A percentile compares a stretch with the other conserved stretches of the same genome.
phyloP scores from a whole-genome alignment of 2,888 invertebrate species.

The Lagria hirta region DNA sequence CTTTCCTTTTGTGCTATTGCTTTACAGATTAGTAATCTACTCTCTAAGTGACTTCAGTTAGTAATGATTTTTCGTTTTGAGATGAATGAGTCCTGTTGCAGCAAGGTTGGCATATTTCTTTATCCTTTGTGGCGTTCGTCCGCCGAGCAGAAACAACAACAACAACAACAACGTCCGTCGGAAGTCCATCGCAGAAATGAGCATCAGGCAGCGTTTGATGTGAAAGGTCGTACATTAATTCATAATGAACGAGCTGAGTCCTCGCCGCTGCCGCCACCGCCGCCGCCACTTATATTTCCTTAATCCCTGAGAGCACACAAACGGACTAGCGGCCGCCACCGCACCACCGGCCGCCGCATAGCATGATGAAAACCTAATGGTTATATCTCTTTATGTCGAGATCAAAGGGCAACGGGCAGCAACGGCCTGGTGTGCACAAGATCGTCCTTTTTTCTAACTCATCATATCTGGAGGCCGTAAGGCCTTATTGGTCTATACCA shows the following conservation, averaged over 20 bases:
- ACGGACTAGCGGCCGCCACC: constrained; percentile 46
- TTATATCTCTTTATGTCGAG: constrained; percentile 55
- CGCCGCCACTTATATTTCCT: constrained; percentile 56
- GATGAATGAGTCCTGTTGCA: too few relatives aligned
- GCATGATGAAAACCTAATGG: constrained; percentile 56
- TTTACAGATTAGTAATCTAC: too few relatives aligned
- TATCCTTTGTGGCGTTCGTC: constrained; percentile 13
- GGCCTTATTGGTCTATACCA: constrained; percentile 38
- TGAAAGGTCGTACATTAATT: constrained; percentile 54
- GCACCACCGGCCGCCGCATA: constrained; percentile 49
- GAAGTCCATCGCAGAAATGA: constrained; percentile 43
- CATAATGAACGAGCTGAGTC: constrained; percentile 53
- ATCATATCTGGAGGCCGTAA: constrained; percentile 45
- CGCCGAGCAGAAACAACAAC: constrained; percentile 17
- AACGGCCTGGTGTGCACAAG: constrained; percentile 38
- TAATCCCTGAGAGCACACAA: constrained; percentile 54
- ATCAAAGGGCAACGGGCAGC: constrained; percentile 47
- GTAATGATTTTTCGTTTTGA: too few relatives aligned
- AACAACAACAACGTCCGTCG: constrained; percentile 11
- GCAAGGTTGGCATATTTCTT: too few relatives aligned
- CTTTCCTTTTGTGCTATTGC: too few relatives aligned
- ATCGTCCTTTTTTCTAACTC: constrained; percentile 47
- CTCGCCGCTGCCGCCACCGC: too few relatives aligned
- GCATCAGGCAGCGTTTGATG: constrained; percentile 50
- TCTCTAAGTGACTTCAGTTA: too few relatives aligned